Evolutionary conservation across 2,797 vertebrate species (phyloP).

Genomic region (Melanogrammus aeglefinus): DNA sequence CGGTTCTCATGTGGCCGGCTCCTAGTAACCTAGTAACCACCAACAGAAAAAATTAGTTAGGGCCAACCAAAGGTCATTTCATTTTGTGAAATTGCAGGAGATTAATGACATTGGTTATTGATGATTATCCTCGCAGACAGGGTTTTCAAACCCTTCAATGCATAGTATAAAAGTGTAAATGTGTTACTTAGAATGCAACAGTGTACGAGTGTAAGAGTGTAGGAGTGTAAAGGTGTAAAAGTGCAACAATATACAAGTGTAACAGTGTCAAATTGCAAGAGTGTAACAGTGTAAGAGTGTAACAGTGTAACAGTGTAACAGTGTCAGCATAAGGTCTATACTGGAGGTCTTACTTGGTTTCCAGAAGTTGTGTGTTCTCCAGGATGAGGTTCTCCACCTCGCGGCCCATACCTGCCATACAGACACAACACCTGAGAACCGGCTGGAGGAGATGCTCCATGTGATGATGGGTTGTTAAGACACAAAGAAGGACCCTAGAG

Average conservation of each 20-base stretch:
- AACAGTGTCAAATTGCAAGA: too few species aligned
- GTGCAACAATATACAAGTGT: too few species aligned
- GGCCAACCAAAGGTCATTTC: not conserved
- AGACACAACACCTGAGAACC: not conserved
- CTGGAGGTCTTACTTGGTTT: slow-evolving; percentile 88
- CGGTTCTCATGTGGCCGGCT: not conserved
- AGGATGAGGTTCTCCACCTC: slow-evolving; percentile 97
- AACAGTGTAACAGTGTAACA: too few species aligned
- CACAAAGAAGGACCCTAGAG: not conserved
- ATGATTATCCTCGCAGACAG: too few species aligned
- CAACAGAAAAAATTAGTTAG: not conserved
- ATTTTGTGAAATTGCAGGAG: not conserved
- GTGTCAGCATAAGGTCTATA: too few species aligned
- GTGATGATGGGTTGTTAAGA: not conserved
- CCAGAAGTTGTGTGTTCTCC: slow-evolving; percentile 95
- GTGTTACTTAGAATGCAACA: too few species aligned
- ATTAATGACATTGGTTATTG: too few species aligned
- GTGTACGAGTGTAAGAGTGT: too few species aligned
- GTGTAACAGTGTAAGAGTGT: too few species aligned
- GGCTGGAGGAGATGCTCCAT: not conserved
- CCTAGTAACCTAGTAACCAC: too few species aligned
- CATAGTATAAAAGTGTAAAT: not conserved
- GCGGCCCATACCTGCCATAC: slow-evolving; percentile 89
- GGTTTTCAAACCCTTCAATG: not conserved
- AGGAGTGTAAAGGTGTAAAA: too few species aligned